These are phyloP conservation scores for Tragelaphus oryx DNA, from an alignment of 2,797 vertebrate species.

Conservation along the genomic window DNA sequence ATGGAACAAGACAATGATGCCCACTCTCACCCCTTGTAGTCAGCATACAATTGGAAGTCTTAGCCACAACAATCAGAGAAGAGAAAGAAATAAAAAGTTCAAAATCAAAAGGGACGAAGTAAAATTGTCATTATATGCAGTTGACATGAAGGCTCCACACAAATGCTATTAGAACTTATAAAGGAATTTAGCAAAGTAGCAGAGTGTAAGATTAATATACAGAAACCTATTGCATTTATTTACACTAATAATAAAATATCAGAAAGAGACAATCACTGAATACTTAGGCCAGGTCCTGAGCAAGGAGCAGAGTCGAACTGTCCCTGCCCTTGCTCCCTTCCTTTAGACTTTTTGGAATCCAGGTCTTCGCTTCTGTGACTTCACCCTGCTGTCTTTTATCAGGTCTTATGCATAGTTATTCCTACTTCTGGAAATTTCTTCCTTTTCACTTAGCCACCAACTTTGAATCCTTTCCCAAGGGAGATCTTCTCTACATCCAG, in stretches of 20 bases:
- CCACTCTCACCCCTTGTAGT: neutral
- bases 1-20: neutral
- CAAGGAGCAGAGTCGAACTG: neutral
- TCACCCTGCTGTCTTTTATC: neutral
- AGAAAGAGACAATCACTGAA: neutral
- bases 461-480: neutral
- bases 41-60: neutral
- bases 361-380: neutral
- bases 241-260: neutral
- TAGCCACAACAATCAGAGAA: neutral
- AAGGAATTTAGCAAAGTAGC: neutral
- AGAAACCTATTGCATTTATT: neutral
- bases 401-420: neutral
- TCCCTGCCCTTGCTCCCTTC: neutral
- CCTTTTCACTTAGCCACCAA: neutral
- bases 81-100: neutral
- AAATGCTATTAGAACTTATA: neutral
- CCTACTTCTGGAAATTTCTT: neutral
- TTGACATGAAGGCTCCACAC: neutral
- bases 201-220: neutral
- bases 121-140: neutral
- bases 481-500: neutral
- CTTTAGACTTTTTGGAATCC: neutral
- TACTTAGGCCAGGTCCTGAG: neutral
- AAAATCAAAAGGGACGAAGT: neutral